Base-by-base conservation (phyloP, 1,140 invertebrate genomes). In the Prorops nasuta region DNA sequence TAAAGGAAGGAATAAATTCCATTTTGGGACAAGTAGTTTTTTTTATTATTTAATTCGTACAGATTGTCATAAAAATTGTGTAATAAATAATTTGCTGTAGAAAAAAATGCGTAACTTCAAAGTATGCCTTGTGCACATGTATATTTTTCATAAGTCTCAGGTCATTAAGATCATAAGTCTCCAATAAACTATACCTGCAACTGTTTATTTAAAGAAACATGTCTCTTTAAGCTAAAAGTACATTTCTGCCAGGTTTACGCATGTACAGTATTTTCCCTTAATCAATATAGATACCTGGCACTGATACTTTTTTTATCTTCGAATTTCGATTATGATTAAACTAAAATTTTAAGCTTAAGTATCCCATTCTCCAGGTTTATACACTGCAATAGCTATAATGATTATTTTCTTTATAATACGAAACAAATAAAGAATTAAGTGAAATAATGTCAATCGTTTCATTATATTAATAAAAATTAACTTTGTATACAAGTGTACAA, bases 221-320 rank as follows among this genome's bases (percentile, higher is more conserved):
- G 56, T 63, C 48, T 58, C 49, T 58, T 59, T 55, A 58, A 66
- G 54, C 54, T 56, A 60, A 57, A 56, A 64, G 55, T 62, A 67
- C 50, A 64, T 66, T 66, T 62, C 50, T 56, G 66, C 60, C 65
- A 67, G 62, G 64, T 58, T 56, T 58, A 66, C 49, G 60, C 65
- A 69, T 71, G 69, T 71, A 69, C 69, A 71, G 67, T 71, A 71
- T 71, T 71, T 71, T 71, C 68, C 65, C 67, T 69, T 66, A 53
- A 57, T 59, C 60, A 58, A 57, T 44, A 51, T n/a, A 15, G 38
- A 44, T 45, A 49, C 58, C 57, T 65, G 64, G 60, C 56, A 58
- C 37, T 52, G 46, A 59, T 52, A 36, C 58, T 43, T 49, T 56
- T 60, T 40, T 50, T 39, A 54, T 40, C 43, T 50, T 46, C 41